phyloP scores from a whole-genome alignment of 1,140 invertebrate genomes.

The Drosophila bocki region DNA sequence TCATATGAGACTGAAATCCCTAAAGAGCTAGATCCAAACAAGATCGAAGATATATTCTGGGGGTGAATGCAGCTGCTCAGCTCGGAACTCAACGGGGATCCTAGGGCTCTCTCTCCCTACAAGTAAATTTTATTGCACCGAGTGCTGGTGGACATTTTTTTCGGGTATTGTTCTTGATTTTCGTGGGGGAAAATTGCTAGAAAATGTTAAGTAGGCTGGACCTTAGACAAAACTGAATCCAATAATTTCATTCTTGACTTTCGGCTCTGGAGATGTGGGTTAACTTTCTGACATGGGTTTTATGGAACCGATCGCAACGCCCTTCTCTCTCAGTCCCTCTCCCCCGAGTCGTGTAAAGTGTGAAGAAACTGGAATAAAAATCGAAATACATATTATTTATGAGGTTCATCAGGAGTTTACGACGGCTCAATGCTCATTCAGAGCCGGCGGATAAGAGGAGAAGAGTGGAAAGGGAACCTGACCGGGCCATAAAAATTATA shows the following conservation, averaged over 20 bases:
- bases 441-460: conserved; percentile 27
- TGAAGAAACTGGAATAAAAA: conserved; percentile 78
- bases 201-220: conserved; percentile 64
- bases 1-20: conserved; percentile 15
- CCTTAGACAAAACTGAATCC: conserved; percentile 47
- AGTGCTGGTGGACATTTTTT: conserved; percentile 35
- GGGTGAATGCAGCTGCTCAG: conserved; percentile 17
- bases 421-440: conserved; percentile 63
- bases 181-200: conserved; percentile 50
- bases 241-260: conserved; percentile 77
- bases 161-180: conserved; percentile 49
- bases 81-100: conserved; percentile 53
- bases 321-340: neutral
- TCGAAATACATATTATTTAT: conserved; percentile 82
- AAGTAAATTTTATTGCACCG: conserved; percentile 57
- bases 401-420: conserved; percentile 83
- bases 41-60: conserved; percentile 15
- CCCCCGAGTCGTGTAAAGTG: conserved; percentile 52
- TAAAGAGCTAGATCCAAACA: conserved; percentile 21
- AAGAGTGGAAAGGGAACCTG: conserved; percentile 52
- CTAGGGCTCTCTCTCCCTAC: conserved; percentile 8
- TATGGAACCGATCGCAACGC: conserved; percentile 48
- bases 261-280: conserved; percentile 49
- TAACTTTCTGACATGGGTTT: conserved; percentile 77
- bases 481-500: conserved; percentile 73